These are phyloP conservation scores for Andricus grossulariae DNA, from an alignment of 1,140 invertebrate species.

Conservation along the genomic window DNA sequence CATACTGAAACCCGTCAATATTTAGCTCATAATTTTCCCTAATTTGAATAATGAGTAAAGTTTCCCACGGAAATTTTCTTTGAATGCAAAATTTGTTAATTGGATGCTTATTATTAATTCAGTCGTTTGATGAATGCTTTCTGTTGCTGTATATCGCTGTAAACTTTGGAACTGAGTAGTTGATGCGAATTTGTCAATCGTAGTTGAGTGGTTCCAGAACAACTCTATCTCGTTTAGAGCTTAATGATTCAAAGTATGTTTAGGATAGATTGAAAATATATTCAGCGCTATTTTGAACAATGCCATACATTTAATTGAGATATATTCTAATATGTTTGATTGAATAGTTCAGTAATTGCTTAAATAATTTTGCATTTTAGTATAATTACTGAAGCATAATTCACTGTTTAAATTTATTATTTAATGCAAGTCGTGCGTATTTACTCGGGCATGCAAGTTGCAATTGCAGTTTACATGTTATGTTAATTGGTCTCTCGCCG, in stretches of 20 bases:
- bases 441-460: not conserved
- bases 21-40: not conserved
- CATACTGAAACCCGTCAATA: too few relatives aligned
- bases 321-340: too few relatives aligned
- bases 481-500: conserved; percentile 3
- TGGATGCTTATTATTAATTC: conserved; percentile 60
- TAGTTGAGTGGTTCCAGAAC: conserved; percentile 9
- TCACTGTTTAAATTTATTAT: not conserved
- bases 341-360: too few relatives aligned
- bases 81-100: conserved; percentile 57
- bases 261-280: not conserved
- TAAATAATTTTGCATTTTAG: too few relatives aligned
- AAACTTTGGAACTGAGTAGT: conserved; percentile 28
- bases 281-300: not conserved
- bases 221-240: conserved; percentile 19
- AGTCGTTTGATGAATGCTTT: conserved; percentile 40
- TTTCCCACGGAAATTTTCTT: conserved; percentile 56
- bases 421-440: not conserved
- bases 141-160: not conserved
- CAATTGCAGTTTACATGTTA: conserved; percentile 3
- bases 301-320: too few relatives aligned
- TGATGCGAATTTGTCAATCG: conserved; percentile 28
- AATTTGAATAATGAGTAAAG: conserved; percentile 53
- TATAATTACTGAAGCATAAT: too few relatives aligned
- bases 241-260: conserved; percentile 15